Evolutionary conservation across 2,113 vertebrate genomes (phyloP).

Genomic region (Heterocephalus glaber): DNA sequence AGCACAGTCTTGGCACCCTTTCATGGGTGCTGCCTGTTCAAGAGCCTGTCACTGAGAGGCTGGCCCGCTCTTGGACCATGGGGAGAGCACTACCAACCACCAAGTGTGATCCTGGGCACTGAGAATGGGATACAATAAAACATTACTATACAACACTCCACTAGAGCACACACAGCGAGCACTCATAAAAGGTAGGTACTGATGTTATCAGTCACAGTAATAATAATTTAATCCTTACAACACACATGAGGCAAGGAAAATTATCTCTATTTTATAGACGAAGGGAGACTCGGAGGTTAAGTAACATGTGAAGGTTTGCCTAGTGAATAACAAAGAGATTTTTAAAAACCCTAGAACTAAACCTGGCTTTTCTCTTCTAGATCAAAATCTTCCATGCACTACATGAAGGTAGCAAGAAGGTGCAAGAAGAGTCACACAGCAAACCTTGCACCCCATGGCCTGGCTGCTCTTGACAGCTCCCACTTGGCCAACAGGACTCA

Average conservation of each 20-base stretch:
- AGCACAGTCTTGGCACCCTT: no score
- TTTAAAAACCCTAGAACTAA: neutral
- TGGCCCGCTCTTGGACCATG: accelerated
- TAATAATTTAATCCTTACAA: neutral
- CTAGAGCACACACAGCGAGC: neutral
- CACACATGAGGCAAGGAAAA: neutral
- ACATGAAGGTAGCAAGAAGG: neutral
- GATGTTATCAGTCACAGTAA: neutral
- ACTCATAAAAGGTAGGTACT: neutral
- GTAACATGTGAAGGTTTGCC: neutral
- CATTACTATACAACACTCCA: no score
- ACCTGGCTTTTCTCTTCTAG: neutral
- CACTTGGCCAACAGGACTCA: neutral
- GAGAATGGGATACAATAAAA: neutral
- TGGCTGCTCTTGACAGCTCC: neutral
- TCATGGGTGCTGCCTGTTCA: neutral
- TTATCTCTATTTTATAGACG: neutral
- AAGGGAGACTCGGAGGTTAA: neutral
- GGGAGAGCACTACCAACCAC: no score
- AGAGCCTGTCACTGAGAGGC: neutral
- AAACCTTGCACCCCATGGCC: no score
- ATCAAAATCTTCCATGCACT: neutral
- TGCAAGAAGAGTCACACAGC: neutral
- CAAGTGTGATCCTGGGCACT: neutral
- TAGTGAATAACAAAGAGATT: neutral